Conservation (phyloP, 2,113 vertebrate species). For the Saguinus midas region DNA sequence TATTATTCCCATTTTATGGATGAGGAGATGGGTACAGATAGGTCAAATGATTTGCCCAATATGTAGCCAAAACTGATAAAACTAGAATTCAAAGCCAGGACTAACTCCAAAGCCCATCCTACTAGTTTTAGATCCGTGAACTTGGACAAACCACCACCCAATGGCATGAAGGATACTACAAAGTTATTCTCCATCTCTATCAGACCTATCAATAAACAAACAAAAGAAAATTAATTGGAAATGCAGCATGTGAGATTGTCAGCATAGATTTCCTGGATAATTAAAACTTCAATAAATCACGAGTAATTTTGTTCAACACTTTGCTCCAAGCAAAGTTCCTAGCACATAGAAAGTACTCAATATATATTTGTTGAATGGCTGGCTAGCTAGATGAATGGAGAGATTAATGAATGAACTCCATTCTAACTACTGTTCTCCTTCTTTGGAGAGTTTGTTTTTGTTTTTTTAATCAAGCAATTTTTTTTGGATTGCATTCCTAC, state of each 20-base stretch:
- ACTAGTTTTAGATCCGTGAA: not conserved
- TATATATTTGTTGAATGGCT: not conserved
- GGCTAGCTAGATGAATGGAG: not conserved
- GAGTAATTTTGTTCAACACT: constrained; percentile 19
- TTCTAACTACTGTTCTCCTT: not conserved
- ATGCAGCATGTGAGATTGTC: not conserved
- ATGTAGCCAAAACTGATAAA: not conserved
- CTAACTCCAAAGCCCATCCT: not conserved
- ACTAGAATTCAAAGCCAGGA: constrained; percentile 12
- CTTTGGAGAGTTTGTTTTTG: not conserved
- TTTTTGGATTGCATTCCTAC: not conserved
- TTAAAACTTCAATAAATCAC: not conserved
- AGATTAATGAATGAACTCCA: not conserved
- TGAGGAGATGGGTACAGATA: not conserved
- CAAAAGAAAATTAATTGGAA: not conserved
- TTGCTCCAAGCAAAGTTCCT: not conserved
- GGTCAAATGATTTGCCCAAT: not conserved
- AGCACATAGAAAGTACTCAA: not conserved
- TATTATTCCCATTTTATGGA: not conserved
- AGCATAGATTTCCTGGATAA: constrained; percentile 34
- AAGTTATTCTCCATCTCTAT: not conserved
- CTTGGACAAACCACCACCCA: not conserved
- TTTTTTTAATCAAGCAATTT: constrained; percentile 7
- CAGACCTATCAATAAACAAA: constrained; percentile 30
- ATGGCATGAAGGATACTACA: not conserved